A percentile compares a stretch with the other conserved stretches of the same genome.
Evolutionary conservation across 2,888 invertebrate species (phyloP).

Genomic region (Orthosia cruda): DNA sequence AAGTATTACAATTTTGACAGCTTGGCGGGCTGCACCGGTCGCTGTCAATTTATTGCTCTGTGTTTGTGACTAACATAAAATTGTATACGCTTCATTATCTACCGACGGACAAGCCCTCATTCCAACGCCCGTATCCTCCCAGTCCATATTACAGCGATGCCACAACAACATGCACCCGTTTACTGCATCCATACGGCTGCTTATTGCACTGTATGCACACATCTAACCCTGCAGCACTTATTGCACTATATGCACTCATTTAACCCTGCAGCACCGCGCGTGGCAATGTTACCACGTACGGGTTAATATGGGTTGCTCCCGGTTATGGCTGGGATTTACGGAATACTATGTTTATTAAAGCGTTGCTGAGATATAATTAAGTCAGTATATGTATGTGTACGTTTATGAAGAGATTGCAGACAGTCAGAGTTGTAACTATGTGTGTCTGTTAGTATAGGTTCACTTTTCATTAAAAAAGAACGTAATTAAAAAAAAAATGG

Average conservation of each 20-base stretch:
- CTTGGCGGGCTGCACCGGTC: too few relatives aligned
- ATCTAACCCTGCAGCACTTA: constrained; percentile 75
- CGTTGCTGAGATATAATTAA: constrained; percentile 8
- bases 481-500: too few relatives aligned
- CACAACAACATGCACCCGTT: constrained; percentile 38
- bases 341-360: constrained; percentile 22
- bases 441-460: neutral
- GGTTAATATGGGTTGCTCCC: constrained; percentile 43
- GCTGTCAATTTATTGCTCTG: too few relatives aligned
- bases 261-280: constrained; percentile 75
- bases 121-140: neutral
- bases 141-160: constrained; percentile 32
- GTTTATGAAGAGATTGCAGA: neutral
- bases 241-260: too few relatives aligned
- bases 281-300: constrained; percentile 32
- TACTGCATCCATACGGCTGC: constrained; percentile 26
- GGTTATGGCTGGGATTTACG: constrained; percentile 38
- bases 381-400: neutral
- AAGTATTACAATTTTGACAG: neutral
- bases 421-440: neutral
- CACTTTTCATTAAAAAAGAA: neutral
- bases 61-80: too few relatives aligned
- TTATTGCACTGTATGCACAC: constrained; percentile 11
- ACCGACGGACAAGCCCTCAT: neutral
- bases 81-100: too few relatives aligned